These are phyloP conservation scores for Pollachius pollachius DNA, from an alignment of 2,113 vertebrate genomes.

Conservation along the genomic window DNA sequence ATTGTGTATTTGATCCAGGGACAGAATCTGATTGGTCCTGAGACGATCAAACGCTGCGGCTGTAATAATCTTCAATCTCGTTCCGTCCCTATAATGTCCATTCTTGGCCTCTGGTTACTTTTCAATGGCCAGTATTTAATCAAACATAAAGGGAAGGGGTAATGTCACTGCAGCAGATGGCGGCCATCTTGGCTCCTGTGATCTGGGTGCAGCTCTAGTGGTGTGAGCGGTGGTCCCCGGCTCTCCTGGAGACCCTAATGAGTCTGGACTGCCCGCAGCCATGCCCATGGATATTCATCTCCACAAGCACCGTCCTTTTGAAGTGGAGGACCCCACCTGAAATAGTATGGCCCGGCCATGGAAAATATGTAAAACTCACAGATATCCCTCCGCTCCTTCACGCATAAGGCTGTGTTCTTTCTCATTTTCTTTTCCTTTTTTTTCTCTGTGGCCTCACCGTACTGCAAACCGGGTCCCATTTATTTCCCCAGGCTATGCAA, in stretches of 20 bases:
- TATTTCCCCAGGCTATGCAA: constrained; percentile 27
- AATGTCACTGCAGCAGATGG: constrained; percentile 23
- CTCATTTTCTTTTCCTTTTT: too few species aligned
- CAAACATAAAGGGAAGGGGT: too few species aligned
- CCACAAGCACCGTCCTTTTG: not conserved
- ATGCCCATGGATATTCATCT: constrained; percentile 24
- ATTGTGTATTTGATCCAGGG: too few species aligned
- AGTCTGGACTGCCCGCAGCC: constrained; percentile 5
- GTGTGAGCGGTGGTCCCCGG: not conserved
- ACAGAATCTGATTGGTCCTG: too few species aligned
- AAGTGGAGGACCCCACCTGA: constrained; percentile 2
- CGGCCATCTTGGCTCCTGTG: constrained; percentile 8
- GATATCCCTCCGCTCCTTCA: not conserved
- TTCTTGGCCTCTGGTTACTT: too few species aligned
- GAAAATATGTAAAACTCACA: not conserved
- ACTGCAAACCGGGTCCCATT: constrained; percentile 26
- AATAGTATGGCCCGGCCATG: not conserved
- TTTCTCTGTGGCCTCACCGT: not conserved
- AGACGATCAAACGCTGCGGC: too few species aligned
- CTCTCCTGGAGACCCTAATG: constrained; percentile 11
- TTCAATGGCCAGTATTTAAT: too few species aligned
- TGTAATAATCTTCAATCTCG: too few species aligned
- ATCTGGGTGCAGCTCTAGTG: not conserved
- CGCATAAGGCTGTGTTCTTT: not conserved
- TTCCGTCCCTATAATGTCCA: too few species aligned